Base-by-base conservation (phyloP, 2,113 vertebrate species). In the Clinocottus analis region DNA sequence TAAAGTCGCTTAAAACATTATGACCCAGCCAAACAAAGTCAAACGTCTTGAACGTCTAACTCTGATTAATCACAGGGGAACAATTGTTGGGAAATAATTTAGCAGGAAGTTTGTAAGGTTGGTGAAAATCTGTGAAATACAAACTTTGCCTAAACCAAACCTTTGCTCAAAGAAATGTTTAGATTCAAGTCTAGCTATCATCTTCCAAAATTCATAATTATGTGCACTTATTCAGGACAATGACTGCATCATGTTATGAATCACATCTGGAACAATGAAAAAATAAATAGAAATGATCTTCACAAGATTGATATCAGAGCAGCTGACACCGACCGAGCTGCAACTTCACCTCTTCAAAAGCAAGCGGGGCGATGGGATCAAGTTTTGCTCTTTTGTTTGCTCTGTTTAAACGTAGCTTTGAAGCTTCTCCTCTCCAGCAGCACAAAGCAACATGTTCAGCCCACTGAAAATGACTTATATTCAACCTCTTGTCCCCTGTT, bases 321-420 rank as follows among this genome's bases (percentile, higher is more conserved):
- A 73, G 79, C 29, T n/a, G 53, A 63, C 79, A 56, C 60, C 43
- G 58, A 56, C 60, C 43, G 58, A 72, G 69, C 61, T 60, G 85
- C 95, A 93, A 94, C 94, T 88, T 88, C 91, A 94, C 93, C 94
- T 96, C 96, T 98, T 98, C 97, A 98, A 97, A 97, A 96, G 96
- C 95, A 86, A 87, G 31, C 69, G 43, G 61, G 70, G 72, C 92
- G 91, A 92, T 94, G 90, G 93, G 95, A 96, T 96, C 95, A 96
- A 97, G 97, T 96, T 96, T 95, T 82, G 31, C 81, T 96, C 89
- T 89, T 93, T 92, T 94, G 95, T 96, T 95, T 95, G 29, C 93
- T 67, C 63, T 85, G 79, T 84, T 96, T 95, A 94, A 97, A 96
- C 94, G 93, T 67, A 93, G 93, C 97, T 98, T 99, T 99, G 97